phyloP scores from a whole-genome alignment of 1,140 invertebrate genomes.

The Zaprionus camerounensis region DNA sequence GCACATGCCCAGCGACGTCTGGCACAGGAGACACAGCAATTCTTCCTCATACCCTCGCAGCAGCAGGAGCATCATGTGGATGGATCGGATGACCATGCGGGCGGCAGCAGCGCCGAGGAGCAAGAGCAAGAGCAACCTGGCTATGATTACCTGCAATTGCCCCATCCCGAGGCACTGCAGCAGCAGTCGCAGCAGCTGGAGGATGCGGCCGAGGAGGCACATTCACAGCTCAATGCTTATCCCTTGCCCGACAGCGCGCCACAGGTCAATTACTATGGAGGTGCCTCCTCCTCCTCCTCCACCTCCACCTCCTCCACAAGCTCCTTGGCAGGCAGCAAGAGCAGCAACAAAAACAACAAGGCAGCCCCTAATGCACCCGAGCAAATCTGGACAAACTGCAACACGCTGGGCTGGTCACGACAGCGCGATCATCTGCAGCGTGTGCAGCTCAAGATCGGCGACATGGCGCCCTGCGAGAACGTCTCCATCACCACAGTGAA shows the following conservation, averaged over 20 bases:
- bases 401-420: slow-evolving; percentile 92
- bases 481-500: slow-evolving; percentile 92
- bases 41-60: slow-evolving; percentile 72
- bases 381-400: slow-evolving; percentile 87
- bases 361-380: slow-evolving; percentile 51
- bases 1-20: slow-evolving; percentile 37
- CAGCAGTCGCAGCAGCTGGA: slow-evolving; percentile 34
- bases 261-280: slow-evolving; percentile 71
- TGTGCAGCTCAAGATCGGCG: slow-evolving; percentile 89
- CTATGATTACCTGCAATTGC: slow-evolving; percentile 60
- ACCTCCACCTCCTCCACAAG: background rate
- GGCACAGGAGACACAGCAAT: slow-evolving; percentile 77
- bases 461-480: slow-evolving; percentile 92
- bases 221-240: slow-evolving; percentile 54
- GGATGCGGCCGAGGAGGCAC: background rate
- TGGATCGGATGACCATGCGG: slow-evolving; percentile 22
- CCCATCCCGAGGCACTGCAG: slow-evolving; percentile 72
- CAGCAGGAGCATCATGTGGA: slow-evolving; percentile 40
- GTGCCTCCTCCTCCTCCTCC: background rate
- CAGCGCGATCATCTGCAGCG: slow-evolving; percentile 92
- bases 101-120: slow-evolving; percentile 17
- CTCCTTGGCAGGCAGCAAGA: slow-evolving; percentile 22
- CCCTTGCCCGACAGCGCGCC: slow-evolving; percentile 73
- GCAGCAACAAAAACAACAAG: slow-evolving; percentile 27
- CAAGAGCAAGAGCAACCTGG: slow-evolving; percentile 17